Evolutionary conservation across 2,113 vertebrate species (phyloP), one percentile per base, ranked within the genome.

Genomic region (Pedionomus torquatus): DNA sequence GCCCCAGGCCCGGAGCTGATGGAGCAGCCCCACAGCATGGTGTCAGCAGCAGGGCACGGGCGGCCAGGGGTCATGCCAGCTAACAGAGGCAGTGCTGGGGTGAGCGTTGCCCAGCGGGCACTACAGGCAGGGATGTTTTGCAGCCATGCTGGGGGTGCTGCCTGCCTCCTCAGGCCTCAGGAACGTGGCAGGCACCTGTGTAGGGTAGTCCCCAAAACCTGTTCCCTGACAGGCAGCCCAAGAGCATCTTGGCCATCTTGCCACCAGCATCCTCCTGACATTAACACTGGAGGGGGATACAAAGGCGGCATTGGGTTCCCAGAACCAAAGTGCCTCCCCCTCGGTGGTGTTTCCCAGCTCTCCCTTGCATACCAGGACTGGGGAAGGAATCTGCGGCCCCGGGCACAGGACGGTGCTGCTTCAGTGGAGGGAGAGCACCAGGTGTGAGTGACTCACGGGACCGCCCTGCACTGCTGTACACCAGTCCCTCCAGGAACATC

Each of bases 371-470:
- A 94, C 82, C 94, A 85, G 74, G 75, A 28, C n/a, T 5, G 3
- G 58, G 92, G 66, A 84, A 95, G 63, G 94, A 97, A 97, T 97
- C 88, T 4, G 31, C 13, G 17, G 84, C 94, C 96, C 66, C 54
- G 28, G 91, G 96, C 91, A 11, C 61, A 3, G 82, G 89, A 44
- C 2, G n/a, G 78, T 31, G 63, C 80, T 82, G 64, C 85, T 80
- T 77, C 35, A 0, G 61, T n/a, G 11, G 31, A 84, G 28, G 44
- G 83, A 75, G 78, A 79, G 58, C 39, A 26, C 93, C 97, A 96
- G 95, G 94, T 96, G 96, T 1, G 71, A 86, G 83, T 96, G 91
- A 95, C 61, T 94, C 96, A 97, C 20, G 0, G 14, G 2, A 68
- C 69, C 28, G 54, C 49, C 52, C 72, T 0, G 8, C 7, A 5